Evolutionary conservation across 2,888 invertebrate genomes (phyloP).

Genomic region (Orthosia cruda): DNA sequence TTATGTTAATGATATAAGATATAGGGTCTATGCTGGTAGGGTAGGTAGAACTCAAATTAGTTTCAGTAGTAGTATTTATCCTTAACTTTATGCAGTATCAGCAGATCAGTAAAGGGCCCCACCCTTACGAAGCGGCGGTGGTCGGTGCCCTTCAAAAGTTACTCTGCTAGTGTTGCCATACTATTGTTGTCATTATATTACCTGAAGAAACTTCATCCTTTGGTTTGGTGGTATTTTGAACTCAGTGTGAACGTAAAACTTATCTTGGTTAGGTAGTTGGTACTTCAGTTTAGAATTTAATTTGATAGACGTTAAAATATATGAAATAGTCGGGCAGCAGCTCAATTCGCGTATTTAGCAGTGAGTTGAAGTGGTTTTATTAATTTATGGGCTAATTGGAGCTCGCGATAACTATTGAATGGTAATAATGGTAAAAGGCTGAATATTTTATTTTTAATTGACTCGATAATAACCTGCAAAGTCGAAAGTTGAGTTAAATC

Average conservation of each 20-base stretch:
- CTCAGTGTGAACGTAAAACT: not conserved
- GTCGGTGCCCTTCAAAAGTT: not conserved
- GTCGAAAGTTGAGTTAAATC: not conserved
- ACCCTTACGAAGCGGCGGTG: not conserved
- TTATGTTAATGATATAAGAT: not conserved
- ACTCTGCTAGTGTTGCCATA: not conserved
- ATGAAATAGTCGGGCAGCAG: not conserved
- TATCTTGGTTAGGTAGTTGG: not conserved
- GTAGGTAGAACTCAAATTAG: not conserved
- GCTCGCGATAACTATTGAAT: not conserved
- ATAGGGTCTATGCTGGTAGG: not conserved
- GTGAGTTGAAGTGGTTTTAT: constrained; percentile 1
- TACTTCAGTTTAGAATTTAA: not conserved
- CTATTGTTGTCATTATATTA: not conserved
- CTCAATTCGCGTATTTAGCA: not conserved
- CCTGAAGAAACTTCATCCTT: not conserved
- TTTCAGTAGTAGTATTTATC: not conserved
- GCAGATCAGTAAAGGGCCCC: not conserved
- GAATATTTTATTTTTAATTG: not conserved
- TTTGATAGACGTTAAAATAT: too few species aligned
- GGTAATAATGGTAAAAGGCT: not conserved
- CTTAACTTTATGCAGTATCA: not conserved
- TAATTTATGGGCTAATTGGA: not conserved
- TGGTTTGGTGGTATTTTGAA: not conserved
- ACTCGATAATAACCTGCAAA: not conserved